Percentiles rank a stretch among this genome's conserved stretches.
These are phyloP conservation scores for Phycodurus eques DNA, from an alignment of 2,113 vertebrate genomes.

Conservation along the genomic window DNA sequence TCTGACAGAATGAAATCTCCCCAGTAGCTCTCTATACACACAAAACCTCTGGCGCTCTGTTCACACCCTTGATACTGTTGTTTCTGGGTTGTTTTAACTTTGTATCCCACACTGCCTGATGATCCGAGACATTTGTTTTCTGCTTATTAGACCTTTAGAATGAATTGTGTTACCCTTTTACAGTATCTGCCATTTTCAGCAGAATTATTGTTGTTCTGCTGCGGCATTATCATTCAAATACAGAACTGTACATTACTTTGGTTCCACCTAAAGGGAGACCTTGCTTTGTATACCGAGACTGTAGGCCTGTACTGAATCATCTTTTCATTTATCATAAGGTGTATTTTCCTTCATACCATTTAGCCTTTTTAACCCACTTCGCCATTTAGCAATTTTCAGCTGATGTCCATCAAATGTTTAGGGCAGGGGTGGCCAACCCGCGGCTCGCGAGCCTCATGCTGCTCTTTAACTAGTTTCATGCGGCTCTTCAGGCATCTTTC, in stretches of 20 bases:
- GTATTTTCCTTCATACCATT: too few relatives aligned
- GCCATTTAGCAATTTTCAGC: too few relatives aligned
- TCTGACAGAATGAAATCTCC: conserved; percentile 51
- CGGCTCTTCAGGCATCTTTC: too few relatives aligned
- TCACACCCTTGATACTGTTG: too few relatives aligned
- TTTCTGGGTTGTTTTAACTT: not conserved
- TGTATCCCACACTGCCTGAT: not conserved
- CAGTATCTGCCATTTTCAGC: not conserved
- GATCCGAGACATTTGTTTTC: not conserved
- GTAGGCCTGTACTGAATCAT: not conserved
- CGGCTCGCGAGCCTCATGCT: too few relatives aligned
- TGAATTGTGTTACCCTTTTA: not conserved
- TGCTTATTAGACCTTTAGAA: not conserved
- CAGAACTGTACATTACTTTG: not conserved
- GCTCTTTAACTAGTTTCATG: too few relatives aligned
- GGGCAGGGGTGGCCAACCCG: too few relatives aligned
- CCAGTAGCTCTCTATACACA: conserved; percentile 11
- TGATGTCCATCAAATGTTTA: too few relatives aligned
- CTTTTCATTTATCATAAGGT: not conserved
- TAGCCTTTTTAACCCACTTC: too few relatives aligned
- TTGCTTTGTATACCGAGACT: too few relatives aligned
- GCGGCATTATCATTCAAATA: not conserved
- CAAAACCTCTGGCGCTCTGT: not conserved
- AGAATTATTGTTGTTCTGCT: not conserved
- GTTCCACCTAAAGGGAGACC: not conserved